A percentile compares a stretch with the other conserved stretches of the same genome.
phyloP scores from a whole-genome alignment of 2,888 invertebrate species.

The Lycophotia porphyrea region DNA sequence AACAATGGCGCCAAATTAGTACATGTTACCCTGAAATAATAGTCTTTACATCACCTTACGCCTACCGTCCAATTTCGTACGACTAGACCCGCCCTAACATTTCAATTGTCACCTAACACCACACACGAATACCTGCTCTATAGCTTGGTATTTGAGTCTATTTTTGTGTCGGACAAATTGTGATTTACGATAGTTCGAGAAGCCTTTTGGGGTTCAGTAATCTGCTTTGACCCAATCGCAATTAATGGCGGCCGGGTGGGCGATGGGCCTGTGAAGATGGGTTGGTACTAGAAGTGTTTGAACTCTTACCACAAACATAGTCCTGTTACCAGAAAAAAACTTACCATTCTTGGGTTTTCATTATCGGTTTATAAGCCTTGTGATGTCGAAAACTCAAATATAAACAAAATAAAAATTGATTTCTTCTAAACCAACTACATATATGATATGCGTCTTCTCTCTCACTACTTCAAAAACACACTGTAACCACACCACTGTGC shows the following conservation, averaged over 20 bases:
- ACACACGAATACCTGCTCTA: slow-evolving; percentile 72
- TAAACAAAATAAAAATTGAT: neutral
- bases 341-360: neutral
- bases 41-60: slow-evolving; percentile 76
- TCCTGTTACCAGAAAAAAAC: neutral
- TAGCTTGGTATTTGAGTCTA: slow-evolving; percentile 63
- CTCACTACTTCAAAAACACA: neutral
- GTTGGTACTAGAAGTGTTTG: slow-evolving; percentile 60
- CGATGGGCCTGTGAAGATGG: slow-evolving; percentile 72
- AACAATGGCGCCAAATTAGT: slow-evolving; percentile 80
- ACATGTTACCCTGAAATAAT: slow-evolving; percentile 82
- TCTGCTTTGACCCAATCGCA: slow-evolving; percentile 86
- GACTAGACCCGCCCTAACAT: slow-evolving; percentile 69
- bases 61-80: slow-evolving; percentile 75
- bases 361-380: neutral
- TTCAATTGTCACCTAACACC: slow-evolving; percentile 77
- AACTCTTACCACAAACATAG: slow-evolving; percentile 2
- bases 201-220: slow-evolving; percentile 84
- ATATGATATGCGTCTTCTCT: neutral
- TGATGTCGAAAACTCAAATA: neutral
- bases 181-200: slow-evolving; percentile 82
- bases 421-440: neutral
- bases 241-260: slow-evolving; percentile 84
- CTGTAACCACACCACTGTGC: no score
- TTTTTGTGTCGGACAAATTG: slow-evolving; percentile 67